Evolutionary conservation across 2,113 vertebrate genomes (phyloP).

Genomic region (Chroicocephalus ridibundus): DNA sequence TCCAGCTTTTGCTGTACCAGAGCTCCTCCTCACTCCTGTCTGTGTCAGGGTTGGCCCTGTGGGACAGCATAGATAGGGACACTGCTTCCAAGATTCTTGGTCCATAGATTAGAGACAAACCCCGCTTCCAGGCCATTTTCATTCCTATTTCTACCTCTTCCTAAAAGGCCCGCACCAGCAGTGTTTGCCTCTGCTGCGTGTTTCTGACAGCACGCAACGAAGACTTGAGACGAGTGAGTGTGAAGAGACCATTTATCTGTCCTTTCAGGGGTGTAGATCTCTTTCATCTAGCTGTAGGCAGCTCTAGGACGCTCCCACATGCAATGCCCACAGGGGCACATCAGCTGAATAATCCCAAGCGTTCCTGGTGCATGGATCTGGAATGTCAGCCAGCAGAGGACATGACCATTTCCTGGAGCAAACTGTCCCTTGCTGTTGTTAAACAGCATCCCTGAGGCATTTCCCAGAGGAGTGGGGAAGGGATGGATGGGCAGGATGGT

Average conservation of each 20-base stretch:
- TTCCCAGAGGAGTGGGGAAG: not conserved
- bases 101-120: not conserved
- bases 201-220: not conserved
- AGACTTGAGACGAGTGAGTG: not conserved
- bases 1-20: not conserved
- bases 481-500: not conserved
- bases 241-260: not conserved
- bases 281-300: not conserved
- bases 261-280: not conserved
- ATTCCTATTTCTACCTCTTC: not conserved
- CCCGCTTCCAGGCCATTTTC: not conserved
- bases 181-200: not conserved
- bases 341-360: not conserved
- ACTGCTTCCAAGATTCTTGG: not conserved
- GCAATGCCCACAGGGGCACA: not conserved
- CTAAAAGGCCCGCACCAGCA: not conserved
- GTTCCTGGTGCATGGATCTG: not conserved
- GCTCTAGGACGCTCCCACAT: accelerated
- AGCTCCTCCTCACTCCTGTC: accelerated
- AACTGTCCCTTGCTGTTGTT: not conserved
- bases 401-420: not conserved
- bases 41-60: not conserved
- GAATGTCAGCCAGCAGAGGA: not conserved
- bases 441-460: not conserved
- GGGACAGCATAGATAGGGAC: not conserved